Base-by-base conservation (phyloP, 2,113 vertebrate genomes). In the Percina caprodes region DNA sequence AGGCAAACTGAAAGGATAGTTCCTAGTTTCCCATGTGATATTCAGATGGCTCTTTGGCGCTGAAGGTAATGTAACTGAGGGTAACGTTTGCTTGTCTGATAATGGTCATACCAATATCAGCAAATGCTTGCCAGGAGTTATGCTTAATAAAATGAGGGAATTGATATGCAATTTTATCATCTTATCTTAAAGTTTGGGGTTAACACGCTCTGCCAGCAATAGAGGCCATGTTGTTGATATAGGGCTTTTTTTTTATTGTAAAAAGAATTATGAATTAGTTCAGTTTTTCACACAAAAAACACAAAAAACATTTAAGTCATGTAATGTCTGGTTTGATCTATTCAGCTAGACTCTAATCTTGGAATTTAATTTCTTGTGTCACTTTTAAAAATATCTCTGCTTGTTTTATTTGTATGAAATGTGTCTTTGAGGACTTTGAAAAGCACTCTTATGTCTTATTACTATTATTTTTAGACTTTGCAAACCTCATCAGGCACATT, bases 11-110 rank as follows among this genome's bases (percentile, higher is more conserved):
- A 84, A 85, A 91, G 79, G 86, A 91, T 82, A 90, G 87, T 91
- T 95, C 92, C 94, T 94, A 90, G 92, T 92, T 89, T 92, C 88
- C 76, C 79, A 60, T 75, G 79, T 55, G 70, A 71, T 83, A 89
- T 91, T 86, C 68, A 87, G 78, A 89, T 88, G 52, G 58, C 65
- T 82, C 21, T 62, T 42, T 85, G 83, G 63, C 14, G 18, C 80
- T 45, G 42, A 66, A 77, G 61, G 35, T 83, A 69, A 70, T 77
- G 46, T 61, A 78, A 79, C 80, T 65, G 19, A 80, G 86, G 85
- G 26, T 52, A 67, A 83, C 84, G 49, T 74, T 58, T 55, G 66
- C 24, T 62, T 86, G 59, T 69, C 58, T 81, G 72, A 82, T 81
- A 76, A 88, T 52, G 45, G 62, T 39, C 13, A 14, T 55, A 58